A percentile compares a stretch with the other conserved stretches of the same genome.
Evolutionary conservation across 2,797 vertebrate genomes (phyloP).

Genomic region (Urophycis tenuis): DNA sequence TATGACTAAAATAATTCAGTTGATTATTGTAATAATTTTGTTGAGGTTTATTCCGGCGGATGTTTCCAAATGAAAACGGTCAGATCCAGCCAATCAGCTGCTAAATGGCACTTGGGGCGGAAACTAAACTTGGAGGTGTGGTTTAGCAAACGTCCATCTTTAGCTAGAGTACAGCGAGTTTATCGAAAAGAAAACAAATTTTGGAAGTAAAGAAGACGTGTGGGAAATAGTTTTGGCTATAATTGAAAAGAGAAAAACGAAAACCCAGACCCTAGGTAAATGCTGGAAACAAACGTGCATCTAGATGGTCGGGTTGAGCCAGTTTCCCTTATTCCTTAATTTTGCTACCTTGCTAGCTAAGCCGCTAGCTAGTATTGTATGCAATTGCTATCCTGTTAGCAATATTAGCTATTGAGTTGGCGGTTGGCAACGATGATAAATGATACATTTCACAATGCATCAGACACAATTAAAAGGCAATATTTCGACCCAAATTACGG

Average conservation of each 20-base stretch:
- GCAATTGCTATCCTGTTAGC: constrained; percentile 65
- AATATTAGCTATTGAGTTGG: constrained; percentile 55
- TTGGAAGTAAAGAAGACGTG: constrained; percentile 73
- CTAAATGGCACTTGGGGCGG: constrained; percentile 51
- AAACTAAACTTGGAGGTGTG: constrained; percentile 56
- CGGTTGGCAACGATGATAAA: constrained; percentile 44
- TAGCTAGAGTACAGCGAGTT: constrained; percentile 74
- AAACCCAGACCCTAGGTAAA: constrained; percentile 69
- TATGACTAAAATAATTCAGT: neutral
- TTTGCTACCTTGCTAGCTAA: constrained; percentile 34
- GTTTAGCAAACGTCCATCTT: constrained; percentile 76
- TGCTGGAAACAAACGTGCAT: constrained; percentile 63
- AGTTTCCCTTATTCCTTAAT: constrained; percentile 68
- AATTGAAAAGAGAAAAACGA: constrained; percentile 69
- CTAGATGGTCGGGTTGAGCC: constrained; percentile 57
- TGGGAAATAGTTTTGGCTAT: constrained; percentile 66
- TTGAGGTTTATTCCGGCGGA: constrained; percentile 42
- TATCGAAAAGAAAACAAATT: constrained; percentile 74
- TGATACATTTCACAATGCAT: constrained; percentile 44
- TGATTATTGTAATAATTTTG: neutral
- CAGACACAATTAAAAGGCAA: constrained; percentile 37
- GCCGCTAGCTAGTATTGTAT: constrained; percentile 39
- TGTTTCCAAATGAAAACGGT: constrained; percentile 32
- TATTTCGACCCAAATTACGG: constrained; percentile 26
- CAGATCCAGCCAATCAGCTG: constrained; percentile 45